Percentiles rank a stretch among this genome's conserved stretches.
Evolutionary conservation across 2,113 vertebrate species (phyloP).

Genomic region (Eclectus roratus): DNA sequence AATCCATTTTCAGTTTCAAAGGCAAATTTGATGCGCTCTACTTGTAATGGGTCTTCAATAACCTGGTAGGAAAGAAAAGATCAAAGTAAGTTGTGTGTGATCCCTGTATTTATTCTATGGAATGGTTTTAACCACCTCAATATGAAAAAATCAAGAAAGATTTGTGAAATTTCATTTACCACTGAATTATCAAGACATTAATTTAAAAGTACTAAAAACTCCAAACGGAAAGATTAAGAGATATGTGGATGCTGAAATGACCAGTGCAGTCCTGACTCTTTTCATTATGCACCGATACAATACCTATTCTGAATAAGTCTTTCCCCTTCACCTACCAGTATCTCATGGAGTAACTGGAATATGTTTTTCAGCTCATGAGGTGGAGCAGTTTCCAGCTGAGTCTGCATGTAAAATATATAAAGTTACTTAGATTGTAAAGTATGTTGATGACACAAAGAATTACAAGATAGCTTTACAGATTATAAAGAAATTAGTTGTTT

Average conservation of each 20-base stretch:
- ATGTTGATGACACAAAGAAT: background rate
- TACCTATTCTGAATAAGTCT: background rate
- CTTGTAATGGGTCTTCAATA: constrained; percentile 92
- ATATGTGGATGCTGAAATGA: background rate
- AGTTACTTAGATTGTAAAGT: background rate
- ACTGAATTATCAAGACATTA: background rate
- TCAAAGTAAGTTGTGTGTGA: background rate
- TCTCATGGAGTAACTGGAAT: constrained; percentile 95
- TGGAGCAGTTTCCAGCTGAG: constrained; percentile 92
- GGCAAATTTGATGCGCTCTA: constrained; percentile 92
- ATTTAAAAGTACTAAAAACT: background rate
- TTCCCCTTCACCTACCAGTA: constrained; percentile 81
- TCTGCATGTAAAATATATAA: constrained; percentile 68
- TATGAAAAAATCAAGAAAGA: background rate
- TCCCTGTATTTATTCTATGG: background rate
- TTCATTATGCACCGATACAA: accelerated
- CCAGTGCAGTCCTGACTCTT: background rate
- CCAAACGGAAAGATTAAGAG: background rate
- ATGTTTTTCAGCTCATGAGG: constrained; percentile 96
- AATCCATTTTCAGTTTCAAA: constrained; percentile 98
- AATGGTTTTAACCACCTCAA: background rate
- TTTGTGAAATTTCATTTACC: background rate
- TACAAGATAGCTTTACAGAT: background rate
- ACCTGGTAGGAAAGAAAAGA: constrained; percentile 74
- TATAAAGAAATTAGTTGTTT: background rate